Base-by-base conservation (phyloP, 2,888 invertebrate species). In the Ornithoptera alexandrae region DNA sequence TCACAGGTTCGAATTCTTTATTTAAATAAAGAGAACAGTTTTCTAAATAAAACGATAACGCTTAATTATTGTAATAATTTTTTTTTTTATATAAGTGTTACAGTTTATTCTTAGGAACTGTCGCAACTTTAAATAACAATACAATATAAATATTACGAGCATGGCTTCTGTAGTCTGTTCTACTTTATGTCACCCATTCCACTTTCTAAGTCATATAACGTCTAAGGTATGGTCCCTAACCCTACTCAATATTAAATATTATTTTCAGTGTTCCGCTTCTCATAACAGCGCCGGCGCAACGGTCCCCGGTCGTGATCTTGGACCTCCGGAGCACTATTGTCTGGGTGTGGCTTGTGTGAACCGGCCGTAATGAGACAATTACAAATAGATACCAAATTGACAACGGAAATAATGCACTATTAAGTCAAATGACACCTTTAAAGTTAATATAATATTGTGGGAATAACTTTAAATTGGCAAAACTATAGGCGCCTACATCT, bases 231-330 rank as follows among this genome's bases (percentile, higher is more conserved):
- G 30, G 46, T 56, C 60, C 36, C 17, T 17, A 65, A 62, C 65
- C 58, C 53, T 50, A 66, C 10, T 39, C 61, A 66, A 70, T 70
- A 67, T 67, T 73, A 76, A 77, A 77, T 77, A 77, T 77, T 76
- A 76, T 76, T 77, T 78, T 74, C 75, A 73, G 71, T 62, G 65
- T 61, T 68, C 68, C 62, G 65, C 63, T 79, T 77, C 77, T 78
- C 76, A 77, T 80, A 79, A 80, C 74, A 72, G 73, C 72, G 61
- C 61, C 42, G 58, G 68, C 75, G 68, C 71, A 73, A 74, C 75
- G 75, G 72, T 68, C 73, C 73, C 73, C 79, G 78, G 78, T 82
- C 83, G 79, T 84, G 84, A 84, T 83, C 85, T 85, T 85, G 83
- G 84, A 82, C 84, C 77, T 74, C 73, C 46, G 75, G 72, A 71